Conservation (phyloP, 2,888 invertebrate species). For the Sarcophaga caerulescens region DNA sequence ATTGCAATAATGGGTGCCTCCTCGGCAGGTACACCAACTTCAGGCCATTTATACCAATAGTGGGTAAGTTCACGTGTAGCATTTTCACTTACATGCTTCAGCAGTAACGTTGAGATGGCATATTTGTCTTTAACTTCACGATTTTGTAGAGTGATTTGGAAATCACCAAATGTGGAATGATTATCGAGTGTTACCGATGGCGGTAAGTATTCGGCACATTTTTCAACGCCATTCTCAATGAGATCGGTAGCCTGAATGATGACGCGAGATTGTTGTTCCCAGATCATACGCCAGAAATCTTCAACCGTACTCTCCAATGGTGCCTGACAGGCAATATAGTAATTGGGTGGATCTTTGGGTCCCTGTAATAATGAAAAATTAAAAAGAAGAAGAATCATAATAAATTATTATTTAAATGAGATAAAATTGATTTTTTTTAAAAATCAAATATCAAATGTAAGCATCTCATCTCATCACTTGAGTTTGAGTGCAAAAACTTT, state of each 20-base stretch:
- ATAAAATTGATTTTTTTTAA: not conserved
- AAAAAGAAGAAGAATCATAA: not conserved
- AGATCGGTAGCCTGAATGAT: conserved; percentile 95
- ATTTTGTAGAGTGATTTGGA: conserved; percentile 92
- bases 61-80: conserved; percentile 94
- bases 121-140: conserved; percentile 95
- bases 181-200: conserved; percentile 95
- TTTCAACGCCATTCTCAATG: conserved; percentile 93
- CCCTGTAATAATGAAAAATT: conserved; percentile 83
- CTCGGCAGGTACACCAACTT: conserved; percentile 91
- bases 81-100: conserved; percentile 91
- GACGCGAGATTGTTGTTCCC: conserved; percentile 95
- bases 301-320: conserved; percentile 91
- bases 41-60: conserved; percentile 97
- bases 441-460: not conserved
- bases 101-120: conserved; percentile 91
- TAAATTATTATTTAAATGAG: not conserved
- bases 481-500: not conserved
- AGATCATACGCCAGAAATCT: conserved; percentile 98
- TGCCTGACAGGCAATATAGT: conserved; percentile 96
- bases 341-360: conserved; percentile 90
- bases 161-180: conserved; percentile 93
- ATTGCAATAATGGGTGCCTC: conserved; percentile 92
- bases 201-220: conserved; percentile 95
- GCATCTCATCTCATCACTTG: not conserved